Percentiles rank a stretch among this genome's conserved stretches.
These are phyloP conservation scores for Drosophila differens DNA, from an alignment of 2,888 invertebrate genomes.

Conservation along the genomic window DNA sequence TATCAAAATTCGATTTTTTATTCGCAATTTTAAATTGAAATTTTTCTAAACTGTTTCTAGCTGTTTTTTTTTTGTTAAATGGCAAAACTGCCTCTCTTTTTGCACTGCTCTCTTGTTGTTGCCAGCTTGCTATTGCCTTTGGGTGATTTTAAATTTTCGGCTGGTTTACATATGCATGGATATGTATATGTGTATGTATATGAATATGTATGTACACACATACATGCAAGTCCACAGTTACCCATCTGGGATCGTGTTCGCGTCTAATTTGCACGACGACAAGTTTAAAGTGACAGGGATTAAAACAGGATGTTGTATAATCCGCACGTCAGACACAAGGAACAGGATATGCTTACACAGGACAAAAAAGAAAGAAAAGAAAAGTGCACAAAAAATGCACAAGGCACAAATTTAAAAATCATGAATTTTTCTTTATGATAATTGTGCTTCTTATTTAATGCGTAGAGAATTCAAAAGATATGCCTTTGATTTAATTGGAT, in stretches of 20 bases:
- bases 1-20: not conserved
- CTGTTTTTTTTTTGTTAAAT: not conserved
- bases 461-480: not conserved
- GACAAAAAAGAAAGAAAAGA: not conserved
- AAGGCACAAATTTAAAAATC: conserved; percentile 32
- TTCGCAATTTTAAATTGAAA: not conserved
- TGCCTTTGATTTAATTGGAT: not conserved
- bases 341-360: conserved; percentile 68
- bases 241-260: conserved; percentile 36
- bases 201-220: not conserved
- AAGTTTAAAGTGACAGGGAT: conserved; percentile 82
- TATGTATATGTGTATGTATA: too few relatives aligned
- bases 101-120: conserved; percentile 3
- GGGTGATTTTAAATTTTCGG: conserved; percentile 60
- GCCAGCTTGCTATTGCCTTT: conserved; percentile 47
- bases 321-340: conserved; percentile 71
- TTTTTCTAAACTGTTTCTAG: not conserved
- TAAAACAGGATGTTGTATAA: conserved; percentile 84
- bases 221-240: conserved; percentile 21
- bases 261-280: conserved; percentile 69
- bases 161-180: conserved; percentile 30
- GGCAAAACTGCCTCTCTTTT: not conserved
- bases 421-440: conserved; percentile 1
- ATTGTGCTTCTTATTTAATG: not conserved
- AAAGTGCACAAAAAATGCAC: conserved; percentile 44